These are phyloP conservation scores for Calameuta pallipes DNA, from an alignment of 2,888 invertebrate species.

Conservation along the genomic window DNA sequence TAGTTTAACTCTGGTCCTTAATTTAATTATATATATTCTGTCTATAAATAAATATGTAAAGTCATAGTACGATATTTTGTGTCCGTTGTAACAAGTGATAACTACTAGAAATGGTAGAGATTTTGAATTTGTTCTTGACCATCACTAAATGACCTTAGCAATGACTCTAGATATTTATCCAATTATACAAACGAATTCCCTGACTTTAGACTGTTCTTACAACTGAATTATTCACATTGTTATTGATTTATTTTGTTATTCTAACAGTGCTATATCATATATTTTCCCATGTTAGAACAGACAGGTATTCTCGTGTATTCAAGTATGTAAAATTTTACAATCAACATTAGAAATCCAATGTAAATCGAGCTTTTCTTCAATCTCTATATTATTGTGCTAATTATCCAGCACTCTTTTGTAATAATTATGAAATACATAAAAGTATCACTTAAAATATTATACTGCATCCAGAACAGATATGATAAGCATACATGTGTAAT, in stretches of 20 bases:
- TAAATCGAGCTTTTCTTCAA: neutral
- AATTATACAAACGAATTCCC: neutral
- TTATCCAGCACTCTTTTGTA: neutral
- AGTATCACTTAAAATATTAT: neutral
- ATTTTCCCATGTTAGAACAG: neutral
- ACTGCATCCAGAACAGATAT: neutral
- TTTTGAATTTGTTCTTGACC: neutral
- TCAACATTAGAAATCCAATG: neutral
- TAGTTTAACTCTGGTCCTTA: neutral
- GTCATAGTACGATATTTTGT: neutral
- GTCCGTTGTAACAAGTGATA: neutral
- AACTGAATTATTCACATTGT: neutral
- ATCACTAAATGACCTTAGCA: neutral
- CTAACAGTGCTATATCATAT: neutral
- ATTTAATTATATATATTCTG: neutral
- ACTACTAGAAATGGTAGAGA: neutral
- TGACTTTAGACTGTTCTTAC: neutral
- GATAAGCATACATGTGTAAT: neutral
- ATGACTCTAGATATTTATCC: neutral
- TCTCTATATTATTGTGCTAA: neutral
- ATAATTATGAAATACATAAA: neutral
- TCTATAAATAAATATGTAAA: neutral
- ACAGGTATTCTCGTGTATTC: neutral
- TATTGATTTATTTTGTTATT: neutral
- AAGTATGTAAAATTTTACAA: neutral